Conservation (phyloP, 2,113 vertebrate genomes). For the Oryzias woworae region DNA sequence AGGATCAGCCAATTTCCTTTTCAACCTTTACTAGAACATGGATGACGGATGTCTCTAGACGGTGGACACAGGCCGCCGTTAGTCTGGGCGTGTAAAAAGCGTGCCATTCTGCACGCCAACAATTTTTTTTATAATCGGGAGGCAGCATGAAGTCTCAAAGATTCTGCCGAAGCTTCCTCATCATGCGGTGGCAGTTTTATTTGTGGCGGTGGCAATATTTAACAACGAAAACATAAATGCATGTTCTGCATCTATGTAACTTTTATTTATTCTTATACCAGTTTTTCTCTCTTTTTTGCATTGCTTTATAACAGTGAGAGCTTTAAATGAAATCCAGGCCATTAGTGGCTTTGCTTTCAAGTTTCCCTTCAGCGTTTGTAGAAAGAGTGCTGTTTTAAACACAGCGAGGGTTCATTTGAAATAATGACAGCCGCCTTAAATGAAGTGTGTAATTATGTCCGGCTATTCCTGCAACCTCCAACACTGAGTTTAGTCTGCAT, state of each 20-base stretch:
- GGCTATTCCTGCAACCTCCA: conserved; percentile 10
- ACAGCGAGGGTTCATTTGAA: conserved; percentile 25
- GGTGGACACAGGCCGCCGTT: too few relatives aligned
- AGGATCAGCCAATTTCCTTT: too few relatives aligned
- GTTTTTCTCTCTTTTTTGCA: conserved; percentile 10
- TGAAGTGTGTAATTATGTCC: conserved; percentile 32
- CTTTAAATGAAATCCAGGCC: conserved; percentile 9
- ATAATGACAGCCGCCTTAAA: conserved; percentile 36
- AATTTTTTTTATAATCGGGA: too few relatives aligned
- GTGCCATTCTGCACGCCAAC: too few relatives aligned
- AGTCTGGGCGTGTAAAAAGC: too few relatives aligned
- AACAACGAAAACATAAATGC: background rate
- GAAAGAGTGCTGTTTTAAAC: conserved; percentile 24
- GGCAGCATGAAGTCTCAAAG: too few relatives aligned
- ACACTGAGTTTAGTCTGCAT: conserved; percentile 11
- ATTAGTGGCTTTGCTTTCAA: conserved; percentile 10
- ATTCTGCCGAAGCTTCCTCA: too few relatives aligned
- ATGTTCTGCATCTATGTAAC: conserved; percentile 4
- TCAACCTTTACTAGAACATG: too few relatives aligned
- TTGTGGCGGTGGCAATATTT: too few relatives aligned
- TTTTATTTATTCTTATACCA: conserved; percentile 14
- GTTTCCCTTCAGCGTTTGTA: conserved; percentile 25
- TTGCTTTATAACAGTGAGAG: conserved; percentile 8
- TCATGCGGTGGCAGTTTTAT: too few relatives aligned
- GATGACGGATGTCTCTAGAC: too few relatives aligned